A percentile compares a stretch with the other conserved stretches of the same genome.
Evolutionary conservation across 2,113 vertebrate species (phyloP).

Genomic region (Chunga burmeisteri): DNA sequence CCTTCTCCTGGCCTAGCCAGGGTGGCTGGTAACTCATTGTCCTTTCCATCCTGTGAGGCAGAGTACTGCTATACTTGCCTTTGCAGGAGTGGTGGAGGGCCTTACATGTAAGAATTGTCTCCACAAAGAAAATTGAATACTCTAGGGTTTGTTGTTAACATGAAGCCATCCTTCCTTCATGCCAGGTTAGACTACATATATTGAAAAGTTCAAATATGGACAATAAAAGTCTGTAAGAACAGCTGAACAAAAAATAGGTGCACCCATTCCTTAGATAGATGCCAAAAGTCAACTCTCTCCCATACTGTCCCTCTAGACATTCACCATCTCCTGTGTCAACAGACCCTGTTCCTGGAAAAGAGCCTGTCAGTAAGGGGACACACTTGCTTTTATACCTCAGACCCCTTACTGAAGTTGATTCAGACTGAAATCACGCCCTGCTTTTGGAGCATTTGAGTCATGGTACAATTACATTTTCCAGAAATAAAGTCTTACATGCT

Average conservation of each 20-base stretch:
- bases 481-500: not conserved
- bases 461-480: not conserved
- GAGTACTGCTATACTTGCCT: not conserved
- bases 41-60: not conserved
- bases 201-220: not conserved
- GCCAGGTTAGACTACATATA: accelerated
- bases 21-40: not conserved
- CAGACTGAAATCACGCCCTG: not conserved
- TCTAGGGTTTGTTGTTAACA: not conserved
- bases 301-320: not conserved
- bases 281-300: not conserved
- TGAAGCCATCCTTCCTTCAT: not conserved
- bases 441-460: not conserved
- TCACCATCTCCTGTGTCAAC: not conserved
- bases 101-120: not conserved
- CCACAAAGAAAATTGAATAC: not conserved
- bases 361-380: not conserved
- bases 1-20: not conserved
- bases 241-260: not conserved
- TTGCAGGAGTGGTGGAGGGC: not conserved
- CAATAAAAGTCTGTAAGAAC: not conserved
- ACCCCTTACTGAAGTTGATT: not conserved
- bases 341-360: not conserved
- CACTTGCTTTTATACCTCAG: not conserved
- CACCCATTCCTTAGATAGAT: not conserved